Evolutionary conservation across 2,888 invertebrate genomes (phyloP).

Genomic region (Parasteatoda lunata): DNA sequence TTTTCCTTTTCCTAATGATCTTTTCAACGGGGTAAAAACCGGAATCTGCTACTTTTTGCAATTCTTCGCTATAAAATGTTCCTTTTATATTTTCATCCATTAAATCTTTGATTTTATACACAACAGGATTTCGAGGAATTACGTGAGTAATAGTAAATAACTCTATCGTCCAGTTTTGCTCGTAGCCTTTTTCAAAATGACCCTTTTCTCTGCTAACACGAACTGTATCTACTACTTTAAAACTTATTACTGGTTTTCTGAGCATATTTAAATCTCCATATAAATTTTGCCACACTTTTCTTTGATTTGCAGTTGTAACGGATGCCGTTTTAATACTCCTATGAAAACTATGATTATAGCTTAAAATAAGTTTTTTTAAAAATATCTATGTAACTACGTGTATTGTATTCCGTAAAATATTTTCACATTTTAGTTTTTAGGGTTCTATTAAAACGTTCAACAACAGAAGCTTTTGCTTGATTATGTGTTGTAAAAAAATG

Average conservation of each 20-base stretch:
- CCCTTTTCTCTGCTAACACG: slow-evolving; percentile 16
- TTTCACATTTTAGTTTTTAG: slow-evolving; percentile 70
- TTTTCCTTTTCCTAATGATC: neutral
- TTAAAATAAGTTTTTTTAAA: slow-evolving; percentile 8
- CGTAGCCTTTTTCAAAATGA: slow-evolving; percentile 36
- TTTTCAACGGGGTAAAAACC: neutral
- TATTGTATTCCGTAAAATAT: slow-evolving; percentile 42
- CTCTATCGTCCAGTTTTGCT: slow-evolving; percentile 32
- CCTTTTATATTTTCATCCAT: neutral
- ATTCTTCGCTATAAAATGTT: slow-evolving; percentile 12
- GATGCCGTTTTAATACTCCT: slow-evolving; percentile 13
- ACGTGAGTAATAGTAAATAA: neutral
- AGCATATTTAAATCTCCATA: slow-evolving; percentile 14
- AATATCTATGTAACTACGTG: slow-evolving; percentile 13
- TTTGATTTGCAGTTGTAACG: slow-evolving; percentile 9
- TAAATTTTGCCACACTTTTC: slow-evolving; percentile 11
- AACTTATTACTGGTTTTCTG: neutral
- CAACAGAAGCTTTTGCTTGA: slow-evolving; percentile 72
- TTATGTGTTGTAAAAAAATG: slow-evolving; percentile 71
- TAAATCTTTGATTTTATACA: neutral
- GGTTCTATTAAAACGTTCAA: slow-evolving; percentile 72
- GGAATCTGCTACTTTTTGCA: slow-evolving; percentile 7
- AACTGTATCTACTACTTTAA: slow-evolving; percentile 40
- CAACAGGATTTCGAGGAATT: neutral
- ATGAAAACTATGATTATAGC: slow-evolving; percentile 47